Base-by-base conservation (phyloP, 2,888 invertebrate genomes). In the Congeria kusceri region DNA sequence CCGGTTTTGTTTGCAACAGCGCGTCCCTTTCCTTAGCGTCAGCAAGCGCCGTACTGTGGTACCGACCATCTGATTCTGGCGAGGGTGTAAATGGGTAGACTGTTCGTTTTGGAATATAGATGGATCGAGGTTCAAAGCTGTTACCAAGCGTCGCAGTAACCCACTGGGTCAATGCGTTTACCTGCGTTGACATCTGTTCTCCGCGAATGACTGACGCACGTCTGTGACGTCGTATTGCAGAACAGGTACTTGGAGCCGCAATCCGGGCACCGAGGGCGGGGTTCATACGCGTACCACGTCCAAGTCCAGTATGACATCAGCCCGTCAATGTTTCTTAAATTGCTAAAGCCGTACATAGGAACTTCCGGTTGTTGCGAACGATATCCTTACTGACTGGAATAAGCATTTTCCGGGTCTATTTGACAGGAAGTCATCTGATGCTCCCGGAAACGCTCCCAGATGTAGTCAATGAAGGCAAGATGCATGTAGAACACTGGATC, bases 401-500 rank as follows among this genome's bases (percentile, higher is more conserved):
- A 83, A 47, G 80, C 80, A 15, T 61, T 72, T 11, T n/a, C 49
- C 2, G 80, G 77, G 57, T 83, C 53, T 5, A 75, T 62, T 9
- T 57, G 49, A 53, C 67, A 74, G 1, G 23, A 13, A 18, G 1
- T 49, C 20, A 7, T 46, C 47, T 72, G 72, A 5, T 44, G 56
- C 7, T 32, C 57, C 7, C 84, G 71, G 69, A 86, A 88, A 46
- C 75, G 32, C 49, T 85, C 83, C 86, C 86, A 87, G 11, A 83
- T 57, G 70, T 79, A 80, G 70, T 88, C 88, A 20, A 85, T 80
- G 59, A 80, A 87, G 2, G 84, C 77, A 63, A 85, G 86, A 57
- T 83, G 72, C 32, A 88, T 49, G 75, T 84, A 88, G 72, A 87
- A 88, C 28, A 82, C 53, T 2, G 86, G 85, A 58, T 88, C 88